These are phyloP conservation scores for Drosophila bocqueti DNA, from an alignment of 1,140 invertebrate genomes.

Conservation along the genomic window DNA sequence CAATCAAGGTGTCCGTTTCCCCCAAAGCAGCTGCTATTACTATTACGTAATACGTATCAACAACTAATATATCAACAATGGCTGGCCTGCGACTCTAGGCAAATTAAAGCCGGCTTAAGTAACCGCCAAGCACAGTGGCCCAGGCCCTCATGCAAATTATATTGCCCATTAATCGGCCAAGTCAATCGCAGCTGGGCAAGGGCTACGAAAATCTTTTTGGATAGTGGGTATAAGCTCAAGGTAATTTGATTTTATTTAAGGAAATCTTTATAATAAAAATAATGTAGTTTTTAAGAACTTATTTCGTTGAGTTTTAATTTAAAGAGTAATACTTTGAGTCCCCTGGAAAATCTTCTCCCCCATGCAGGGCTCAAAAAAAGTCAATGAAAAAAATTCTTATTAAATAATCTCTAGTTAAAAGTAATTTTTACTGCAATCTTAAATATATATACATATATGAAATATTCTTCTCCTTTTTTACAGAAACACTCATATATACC, in stretches of 20 bases:
- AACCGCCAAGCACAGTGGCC: constrained; percentile 62
- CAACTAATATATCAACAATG: constrained; percentile 40
- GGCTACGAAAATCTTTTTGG: not conserved
- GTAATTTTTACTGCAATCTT: not conserved
- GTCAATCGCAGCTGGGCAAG: constrained; percentile 15
- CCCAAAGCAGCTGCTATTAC: constrained; percentile 20
- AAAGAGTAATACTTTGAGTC: too few relatives aligned
- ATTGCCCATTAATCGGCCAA: constrained; percentile 51
- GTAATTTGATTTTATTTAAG: not conserved
- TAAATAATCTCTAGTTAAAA: not conserved
- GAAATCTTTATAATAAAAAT: too few relatives aligned
- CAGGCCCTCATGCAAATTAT: constrained; percentile 57
- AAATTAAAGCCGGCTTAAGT: constrained; percentile 70
- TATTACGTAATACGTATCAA: constrained; percentile 17
- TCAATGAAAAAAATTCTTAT: too few relatives aligned
- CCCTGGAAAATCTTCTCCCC: too few relatives aligned
- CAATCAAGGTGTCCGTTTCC: constrained; percentile 67
- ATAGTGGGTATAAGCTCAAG: too few relatives aligned
- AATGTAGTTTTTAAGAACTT: too few relatives aligned
- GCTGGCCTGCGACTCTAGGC: not conserved
- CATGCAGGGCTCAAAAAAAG: not conserved
- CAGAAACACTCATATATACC: not conserved
- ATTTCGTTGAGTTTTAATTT: too few relatives aligned
- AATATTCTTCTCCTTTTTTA: not conserved
- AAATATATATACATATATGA: not conserved